Base-by-base conservation (phyloP, 2,797 vertebrate genomes). In the Sebastes wilsoni region DNA sequence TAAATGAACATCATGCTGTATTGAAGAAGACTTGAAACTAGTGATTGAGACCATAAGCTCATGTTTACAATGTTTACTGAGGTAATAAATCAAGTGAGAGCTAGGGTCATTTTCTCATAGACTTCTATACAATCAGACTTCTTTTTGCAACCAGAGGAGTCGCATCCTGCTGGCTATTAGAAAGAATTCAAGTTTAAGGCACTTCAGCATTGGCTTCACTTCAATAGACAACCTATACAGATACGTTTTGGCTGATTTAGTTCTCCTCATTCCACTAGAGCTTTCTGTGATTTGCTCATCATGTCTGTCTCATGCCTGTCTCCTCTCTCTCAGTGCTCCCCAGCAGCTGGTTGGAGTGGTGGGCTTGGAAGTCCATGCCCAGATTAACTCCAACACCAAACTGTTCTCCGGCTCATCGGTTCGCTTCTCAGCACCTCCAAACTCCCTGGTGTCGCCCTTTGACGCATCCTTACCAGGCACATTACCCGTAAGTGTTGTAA, bases 391-490 rank as follows among this genome's bases (percentile, higher is more conserved):
- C 70, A 96, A 93, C 71, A 97, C 98, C 61, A 99, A 99, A 88
- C 95, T 99, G 67, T 99, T 99, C 93, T 99, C 99, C 10, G 95
- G 97, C 84, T 97, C 99, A 49, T 74, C 91, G 56, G 98, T 98
- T 67, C 84, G 90, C 70, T 99, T 99, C 96, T 94, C 94, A 59
- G 96, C 97, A 60, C 97, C 99, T 78, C 98, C 99, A 20, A 99
- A 99, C 91, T 98, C 98, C 69, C 94, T 96, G 83, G 98, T 99
- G 34, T 98, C 99, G 11, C 97, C 97, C 93, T 98, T 99, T 89
- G 99, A 99, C 89, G 98, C 97, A 22, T 99, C 98, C 20, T 95
- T 99, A 77, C 99, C 99, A 2, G 99, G 99, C 90, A 99, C 99
- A 22, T 95, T 99, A 87, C 99, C 99, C 20, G 99, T 99, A 94